A percentile compares a stretch with the other conserved stretches of the same genome.
Evolutionary conservation across 2,113 vertebrate species (phyloP).

Genomic region (Parus major): DNA sequence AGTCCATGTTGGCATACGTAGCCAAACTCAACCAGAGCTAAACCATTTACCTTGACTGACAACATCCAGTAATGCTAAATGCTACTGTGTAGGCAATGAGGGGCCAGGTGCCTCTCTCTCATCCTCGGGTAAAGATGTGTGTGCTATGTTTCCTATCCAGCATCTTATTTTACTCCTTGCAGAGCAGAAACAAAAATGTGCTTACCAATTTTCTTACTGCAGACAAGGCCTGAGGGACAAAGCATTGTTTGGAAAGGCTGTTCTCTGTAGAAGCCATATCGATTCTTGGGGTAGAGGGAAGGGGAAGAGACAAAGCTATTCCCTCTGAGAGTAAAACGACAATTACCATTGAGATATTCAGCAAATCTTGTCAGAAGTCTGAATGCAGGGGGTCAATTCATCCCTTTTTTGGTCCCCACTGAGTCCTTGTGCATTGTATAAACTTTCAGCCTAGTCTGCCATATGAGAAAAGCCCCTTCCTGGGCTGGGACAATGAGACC

Average conservation of each 20-base stretch:
- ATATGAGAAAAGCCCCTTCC: not conserved
- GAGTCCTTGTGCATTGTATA: not conserved
- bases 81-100: not conserved
- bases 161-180: constrained; percentile 24
- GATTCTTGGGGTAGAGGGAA: constrained; percentile 50
- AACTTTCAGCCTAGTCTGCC: not conserved
- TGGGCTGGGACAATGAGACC: not conserved
- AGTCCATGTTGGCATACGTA: not conserved
- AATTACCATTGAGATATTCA: constrained; percentile 50
- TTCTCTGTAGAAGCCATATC: constrained; percentile 38
- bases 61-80: not conserved
- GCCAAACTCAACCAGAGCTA: not conserved
- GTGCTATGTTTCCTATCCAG: not conserved
- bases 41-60: not conserved
- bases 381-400: constrained; percentile 9
- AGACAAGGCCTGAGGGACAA: constrained; percentile 54
- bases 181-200: not conserved
- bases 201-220: not conserved
- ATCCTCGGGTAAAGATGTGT: not conserved
- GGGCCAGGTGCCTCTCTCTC: not conserved
- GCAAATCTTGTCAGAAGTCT: constrained; percentile 33
- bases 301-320: constrained; percentile 48
- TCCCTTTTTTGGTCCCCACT: not conserved
- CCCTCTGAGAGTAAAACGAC: constrained; percentile 40
- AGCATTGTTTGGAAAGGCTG: constrained; percentile 45